phyloP scores from a whole-genome alignment of 1,140 invertebrate genomes.

The Caenorhabditis tropicalis region DNA sequence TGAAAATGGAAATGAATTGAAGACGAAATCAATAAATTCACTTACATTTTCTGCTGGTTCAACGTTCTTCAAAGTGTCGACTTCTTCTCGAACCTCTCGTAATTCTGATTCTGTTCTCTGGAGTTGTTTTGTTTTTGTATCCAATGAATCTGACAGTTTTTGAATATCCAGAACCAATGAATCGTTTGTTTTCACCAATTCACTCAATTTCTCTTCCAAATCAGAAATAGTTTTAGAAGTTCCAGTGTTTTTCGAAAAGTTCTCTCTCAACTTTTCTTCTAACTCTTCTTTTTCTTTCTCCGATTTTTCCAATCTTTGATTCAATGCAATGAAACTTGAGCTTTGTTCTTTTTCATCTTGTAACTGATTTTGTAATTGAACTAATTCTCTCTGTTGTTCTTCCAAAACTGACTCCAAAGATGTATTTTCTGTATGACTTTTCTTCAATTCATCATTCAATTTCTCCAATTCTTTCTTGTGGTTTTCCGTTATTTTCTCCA shows the following conservation, averaged over 20 bases:
- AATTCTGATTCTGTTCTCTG: conserved; percentile 6
- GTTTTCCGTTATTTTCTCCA: background rate
- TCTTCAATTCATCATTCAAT: conserved; percentile 18
- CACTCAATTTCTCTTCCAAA: conserved; percentile 33
- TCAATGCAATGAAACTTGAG: background rate
- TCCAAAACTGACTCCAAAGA: conserved; percentile 4
- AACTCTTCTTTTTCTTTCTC: conserved; percentile 45
- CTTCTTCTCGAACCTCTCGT: background rate
- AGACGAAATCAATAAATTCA: background rate
- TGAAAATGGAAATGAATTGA: background rate
- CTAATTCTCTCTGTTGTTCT: conserved; percentile 10
- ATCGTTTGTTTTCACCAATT: conserved; percentile 20
- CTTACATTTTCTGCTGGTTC: background rate
- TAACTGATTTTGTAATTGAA: background rate
- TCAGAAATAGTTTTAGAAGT: background rate
- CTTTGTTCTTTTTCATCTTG: conserved; percentile 8
- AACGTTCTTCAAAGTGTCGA: conserved; percentile 1
- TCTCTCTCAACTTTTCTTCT: background rate
- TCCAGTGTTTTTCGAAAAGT: background rate
- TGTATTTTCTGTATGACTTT: conserved; percentile 1
- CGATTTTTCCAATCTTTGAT: background rate
- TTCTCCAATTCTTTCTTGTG: conserved; percentile 15
- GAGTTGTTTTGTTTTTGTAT: background rate
- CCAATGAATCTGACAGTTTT: background rate
- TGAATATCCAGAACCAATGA: background rate